Evolutionary conservation across 2,113 vertebrate genomes (phyloP).

Genomic region (Bos indicus): DNA sequence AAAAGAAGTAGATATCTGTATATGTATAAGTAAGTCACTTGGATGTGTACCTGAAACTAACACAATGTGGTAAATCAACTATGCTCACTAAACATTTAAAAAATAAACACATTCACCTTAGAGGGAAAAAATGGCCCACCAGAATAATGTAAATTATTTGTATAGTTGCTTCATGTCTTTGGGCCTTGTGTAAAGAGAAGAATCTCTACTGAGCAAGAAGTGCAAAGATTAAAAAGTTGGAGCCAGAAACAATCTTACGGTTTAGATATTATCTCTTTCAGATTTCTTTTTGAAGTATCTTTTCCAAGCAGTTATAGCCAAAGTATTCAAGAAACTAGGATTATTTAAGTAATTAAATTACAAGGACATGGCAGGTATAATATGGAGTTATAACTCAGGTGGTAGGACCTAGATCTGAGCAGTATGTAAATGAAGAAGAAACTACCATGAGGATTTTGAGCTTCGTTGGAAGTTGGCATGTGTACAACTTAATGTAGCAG

Average conservation of each 20-base stretch:
- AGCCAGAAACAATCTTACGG: neutral
- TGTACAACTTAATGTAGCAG: neutral
- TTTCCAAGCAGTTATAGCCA: neutral
- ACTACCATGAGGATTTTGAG: neutral
- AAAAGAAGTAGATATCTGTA: neutral
- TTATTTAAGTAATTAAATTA: neutral
- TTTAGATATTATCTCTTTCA: neutral
- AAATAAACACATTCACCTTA: neutral
- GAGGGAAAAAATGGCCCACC: neutral
- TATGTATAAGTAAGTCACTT: neutral
- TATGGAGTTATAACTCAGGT: neutral
- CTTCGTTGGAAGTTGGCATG: neutral
- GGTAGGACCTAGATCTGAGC: neutral
- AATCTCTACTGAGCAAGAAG: neutral
- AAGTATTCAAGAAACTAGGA: neutral
- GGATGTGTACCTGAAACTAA: neutral
- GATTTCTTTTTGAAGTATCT: neutral
- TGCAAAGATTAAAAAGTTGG: neutral
- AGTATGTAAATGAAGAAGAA: neutral
- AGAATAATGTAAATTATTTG: slow-evolving; percentile 32
- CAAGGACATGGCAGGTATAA: neutral
- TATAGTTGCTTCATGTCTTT: neutral
- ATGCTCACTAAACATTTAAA: neutral
- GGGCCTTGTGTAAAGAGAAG: neutral
- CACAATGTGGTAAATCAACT: neutral